These are phyloP conservation scores for Phyllostomus discolor DNA, from an alignment of 2,113 vertebrate species.

Conservation along the genomic window DNA sequence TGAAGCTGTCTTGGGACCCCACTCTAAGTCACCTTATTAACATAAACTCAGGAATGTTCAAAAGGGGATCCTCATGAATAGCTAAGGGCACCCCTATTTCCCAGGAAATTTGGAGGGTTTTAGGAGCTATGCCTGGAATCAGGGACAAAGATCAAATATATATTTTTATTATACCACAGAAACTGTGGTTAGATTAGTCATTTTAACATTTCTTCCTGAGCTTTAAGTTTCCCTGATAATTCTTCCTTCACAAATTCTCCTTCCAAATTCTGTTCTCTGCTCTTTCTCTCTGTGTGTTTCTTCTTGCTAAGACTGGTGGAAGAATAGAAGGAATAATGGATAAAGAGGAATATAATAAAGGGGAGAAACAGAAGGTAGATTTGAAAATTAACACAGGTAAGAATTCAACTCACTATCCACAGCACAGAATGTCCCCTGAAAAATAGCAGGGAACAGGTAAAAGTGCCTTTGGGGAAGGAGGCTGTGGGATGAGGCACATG, in stretches of 20 bases:
- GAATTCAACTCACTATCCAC: not conserved
- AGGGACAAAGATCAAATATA: not conserved
- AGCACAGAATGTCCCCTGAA: not conserved
- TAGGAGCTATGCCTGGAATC: not conserved
- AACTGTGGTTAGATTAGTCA: not conserved
- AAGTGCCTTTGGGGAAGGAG: not conserved
- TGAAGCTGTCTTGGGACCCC: not conserved
- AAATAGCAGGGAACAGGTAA: not conserved
- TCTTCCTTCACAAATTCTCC: not conserved
- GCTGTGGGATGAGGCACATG: not conserved
- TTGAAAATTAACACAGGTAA: not conserved
- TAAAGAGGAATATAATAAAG: not conserved
- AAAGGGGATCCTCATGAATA: not conserved
- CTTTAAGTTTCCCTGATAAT: not conserved
- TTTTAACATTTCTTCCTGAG: not conserved
- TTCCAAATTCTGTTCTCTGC: not conserved
- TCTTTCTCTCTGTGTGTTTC: not conserved
- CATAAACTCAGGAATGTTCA: not conserved
- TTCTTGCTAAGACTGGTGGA: not conserved
- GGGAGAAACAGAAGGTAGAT: not conserved
- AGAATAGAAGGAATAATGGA: not conserved
- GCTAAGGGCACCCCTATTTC: not conserved
- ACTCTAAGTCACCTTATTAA: not conserved
- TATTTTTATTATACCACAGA: not conserved
- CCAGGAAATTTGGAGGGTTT: not conserved